Base-by-base conservation (phyloP, 2,888 invertebrate genomes). In the Rhynchonema sp. region DNA sequence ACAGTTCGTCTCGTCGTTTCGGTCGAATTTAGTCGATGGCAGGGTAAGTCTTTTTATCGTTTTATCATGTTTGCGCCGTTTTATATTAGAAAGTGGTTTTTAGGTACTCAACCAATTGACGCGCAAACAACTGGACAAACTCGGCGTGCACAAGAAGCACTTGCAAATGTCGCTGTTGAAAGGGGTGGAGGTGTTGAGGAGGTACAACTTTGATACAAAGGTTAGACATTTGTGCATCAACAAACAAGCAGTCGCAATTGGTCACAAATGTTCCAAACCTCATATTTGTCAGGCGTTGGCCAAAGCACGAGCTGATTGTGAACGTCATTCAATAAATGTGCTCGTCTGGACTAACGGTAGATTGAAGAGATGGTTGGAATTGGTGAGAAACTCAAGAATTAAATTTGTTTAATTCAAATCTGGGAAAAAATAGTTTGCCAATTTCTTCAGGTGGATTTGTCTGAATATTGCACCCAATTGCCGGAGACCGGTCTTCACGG, bases 401-500 rank as follows among this genome's bases (percentile, higher is more conserved):
- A n/a, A n/a, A n/a, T n/a, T n/a, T 20, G 26, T 58, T 29, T 58
- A 57, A 23, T 25, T 60, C 87, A 66, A 88, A 88, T 76, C 3
- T 6, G 23, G 80, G 91, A 53, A 64, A 77, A 85, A 89, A n/a
- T n/a, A n/a, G n/a, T n/a, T n/a, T n/a, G n/a, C n/a, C n/a, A n/a
- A n/a, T n/a, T n/a, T n/a, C n/a, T n/a, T n/a, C n/a, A n/a, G n/a
- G n/a, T n/a, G n/a, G n/a, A n/a, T n/a, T n/a, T n/a, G n/a, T n/a
- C n/a, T n/a, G n/a, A n/a, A n/a, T n/a, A n/a, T n/a, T n/a, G n/a
- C n/a, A n/a, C n/a, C n/a, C n/a, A n/a, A n/a, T n/a, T n/a, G n/a
- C n/a, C n/a, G n/a, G n/a, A n/a, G n/a, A n/a, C 88, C 72, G 92
- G 92, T 67, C 87, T 92, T 13, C 91, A 92, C 73, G 91, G 92